phyloP scores from a whole-genome alignment of 2,888 invertebrate species.

The Argyra leucocephala region DNA sequence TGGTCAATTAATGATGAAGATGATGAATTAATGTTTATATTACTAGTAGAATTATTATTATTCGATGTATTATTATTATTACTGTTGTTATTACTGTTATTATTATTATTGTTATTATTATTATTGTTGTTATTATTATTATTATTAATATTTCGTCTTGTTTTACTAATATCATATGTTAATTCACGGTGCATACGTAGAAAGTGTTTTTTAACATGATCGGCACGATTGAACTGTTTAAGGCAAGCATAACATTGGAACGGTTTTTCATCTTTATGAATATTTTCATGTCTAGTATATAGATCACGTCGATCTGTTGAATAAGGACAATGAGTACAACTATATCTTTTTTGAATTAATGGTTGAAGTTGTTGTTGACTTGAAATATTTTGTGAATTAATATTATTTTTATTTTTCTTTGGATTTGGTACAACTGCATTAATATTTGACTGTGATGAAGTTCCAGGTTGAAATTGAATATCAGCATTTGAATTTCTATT shows the following conservation, averaged over 20 bases:
- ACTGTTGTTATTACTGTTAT: conserved; percentile 41
- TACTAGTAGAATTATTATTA: conserved; percentile 28
- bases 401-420: conserved; percentile 9
- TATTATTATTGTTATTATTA: conserved; percentile 51
- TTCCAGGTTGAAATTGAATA: not conserved
- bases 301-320: conserved; percentile 84
- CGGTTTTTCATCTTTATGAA: conserved; percentile 86
- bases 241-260: conserved; percentile 88
- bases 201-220: conserved; percentile 91
- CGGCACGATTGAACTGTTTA: conserved; percentile 87
- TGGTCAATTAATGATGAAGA: conserved; percentile 31
- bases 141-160: conserved; percentile 49
- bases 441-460: conserved; percentile 31
- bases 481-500: not conserved
- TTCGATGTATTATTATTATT: conserved; percentile 26
- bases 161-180: conserved; percentile 75
- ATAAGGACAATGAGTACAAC: conserved; percentile 80
- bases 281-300: conserved; percentile 85
- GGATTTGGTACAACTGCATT: not conserved
- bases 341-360: conserved; percentile 59
- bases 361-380: conserved; percentile 25
- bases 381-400: conserved; percentile 13
- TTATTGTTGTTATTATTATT: conserved; percentile 37
- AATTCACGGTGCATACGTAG: conserved; percentile 84
- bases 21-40: conserved; percentile 33